Base-by-base conservation (phyloP, 1,140 invertebrate genomes). In the Zophobas atratus region DNA sequence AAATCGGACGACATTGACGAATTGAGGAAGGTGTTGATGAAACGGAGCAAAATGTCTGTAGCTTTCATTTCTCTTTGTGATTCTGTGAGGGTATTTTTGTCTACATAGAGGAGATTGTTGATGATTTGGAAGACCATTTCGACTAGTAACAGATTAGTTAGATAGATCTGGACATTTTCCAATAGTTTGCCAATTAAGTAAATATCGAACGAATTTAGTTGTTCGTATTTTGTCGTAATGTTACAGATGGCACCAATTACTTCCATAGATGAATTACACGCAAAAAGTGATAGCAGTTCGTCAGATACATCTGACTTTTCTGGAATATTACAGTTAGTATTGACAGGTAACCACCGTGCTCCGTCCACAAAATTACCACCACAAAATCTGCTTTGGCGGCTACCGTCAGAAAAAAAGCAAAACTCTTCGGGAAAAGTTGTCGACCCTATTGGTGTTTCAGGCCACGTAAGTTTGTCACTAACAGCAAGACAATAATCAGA, bases 41-140 rank as follows among this genome's bases (percentile, higher is more conserved):
- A 39, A 67, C 79, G 41, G 6, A 83, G 49, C 35, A 83, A 76
- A 6, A 67, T 79, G 46, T 83, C 81, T 6, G 82, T 83, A 1
- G 82, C 81, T 1, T 72, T 76, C 70, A 78, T 77, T 32, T 73
- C 35, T 5, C 38, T 2, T 74, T 83, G 82, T 1, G 82, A 75
- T 41, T 79, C 39, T n/a, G 38, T 43, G 32, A 83, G 72, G 41
- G 79, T 20, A 2, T 70, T 48, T 53, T 32, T 79, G 2, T 75
- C 43, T 1, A 75, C n/a, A 56, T 67, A 32, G 6, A 74, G 51
- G 1, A 72, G 33, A 49, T 77, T 72, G 53, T 41, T 73, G 2
- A 60, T 46, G 34, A 55, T 70, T 33, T 60, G n/a, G n/a, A 5
- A 38, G 6, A 46, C 36, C 48, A 77, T 20, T 20, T 20, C 20